Percentiles rank a stretch among this genome's conserved stretches.
Evolutionary conservation across 2,113 vertebrate species (phyloP).

Genomic region (Dendrocopos noguchii): DNA sequence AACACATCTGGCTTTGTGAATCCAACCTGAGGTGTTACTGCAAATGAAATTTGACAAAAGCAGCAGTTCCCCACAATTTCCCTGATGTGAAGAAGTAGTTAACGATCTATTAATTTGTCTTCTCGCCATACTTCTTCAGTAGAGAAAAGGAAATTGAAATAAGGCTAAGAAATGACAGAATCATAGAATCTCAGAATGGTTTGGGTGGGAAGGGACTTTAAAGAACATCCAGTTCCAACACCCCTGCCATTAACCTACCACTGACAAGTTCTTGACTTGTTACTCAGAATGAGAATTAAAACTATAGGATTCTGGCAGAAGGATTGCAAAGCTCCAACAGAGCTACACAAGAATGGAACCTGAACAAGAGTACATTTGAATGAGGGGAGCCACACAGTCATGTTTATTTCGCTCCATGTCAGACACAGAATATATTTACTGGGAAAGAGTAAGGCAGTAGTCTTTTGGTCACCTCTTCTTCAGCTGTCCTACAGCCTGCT

Average conservation of each 20-base stretch:
- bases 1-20: background rate
- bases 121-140: background rate
- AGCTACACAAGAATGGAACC: background rate
- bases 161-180: background rate
- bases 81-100: background rate
- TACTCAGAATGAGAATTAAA: background rate
- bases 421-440: background rate
- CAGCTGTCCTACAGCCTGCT: background rate
- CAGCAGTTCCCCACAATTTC: background rate
- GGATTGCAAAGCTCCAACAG: background rate
- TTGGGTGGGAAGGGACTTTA: no score
- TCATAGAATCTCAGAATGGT: no score
- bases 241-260: no score
- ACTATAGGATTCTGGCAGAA: background rate
- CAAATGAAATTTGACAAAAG: background rate
- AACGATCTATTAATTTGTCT: background rate
- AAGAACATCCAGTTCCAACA: no score
- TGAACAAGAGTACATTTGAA: background rate
- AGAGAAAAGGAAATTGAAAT: background rate
- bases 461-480: background rate
- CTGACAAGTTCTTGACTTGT: no score
- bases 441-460: background rate
- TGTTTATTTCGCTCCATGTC: background rate
- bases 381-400: background rate
- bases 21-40: background rate